These are phyloP conservation scores for Candoia aspera DNA, from an alignment of 2,113 vertebrate genomes.

Conservation along the genomic window DNA sequence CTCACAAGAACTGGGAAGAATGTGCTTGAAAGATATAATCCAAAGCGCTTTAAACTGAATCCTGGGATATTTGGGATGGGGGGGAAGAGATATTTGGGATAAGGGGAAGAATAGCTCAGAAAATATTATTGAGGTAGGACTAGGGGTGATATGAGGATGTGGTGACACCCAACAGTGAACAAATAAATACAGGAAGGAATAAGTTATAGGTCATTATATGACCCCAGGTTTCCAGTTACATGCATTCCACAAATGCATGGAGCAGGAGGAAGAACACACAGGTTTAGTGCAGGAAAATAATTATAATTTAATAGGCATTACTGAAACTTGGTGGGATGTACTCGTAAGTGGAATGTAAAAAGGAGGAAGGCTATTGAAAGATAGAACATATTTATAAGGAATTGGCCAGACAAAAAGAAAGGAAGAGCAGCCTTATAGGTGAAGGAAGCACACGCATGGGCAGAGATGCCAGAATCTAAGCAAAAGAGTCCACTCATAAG, in stretches of 20 bases:
- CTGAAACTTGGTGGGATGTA: background rate
- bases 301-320: background rate
- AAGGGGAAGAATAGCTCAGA: background rate
- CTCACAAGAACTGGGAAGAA: background rate
- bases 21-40: background rate
- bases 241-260: background rate
- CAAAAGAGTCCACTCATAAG: background rate
- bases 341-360: background rate
- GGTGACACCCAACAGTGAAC: background rate
- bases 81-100: background rate
- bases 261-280: too few species aligned
- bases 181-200: background rate
- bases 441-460: background rate
- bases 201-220: background rate
- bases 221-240: background rate
- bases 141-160: background rate
- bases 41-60: background rate
- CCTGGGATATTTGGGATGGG: background rate
- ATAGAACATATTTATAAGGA: background rate
- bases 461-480: background rate
- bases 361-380: background rate
- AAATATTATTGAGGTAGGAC: background rate
- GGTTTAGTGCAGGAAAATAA: background rate
- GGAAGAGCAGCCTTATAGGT: background rate
- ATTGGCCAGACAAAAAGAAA: background rate